Evolutionary conservation across 64 coral and sea anemone genomes (phyloP).

Genomic region (Trachythela sp.): DNA sequence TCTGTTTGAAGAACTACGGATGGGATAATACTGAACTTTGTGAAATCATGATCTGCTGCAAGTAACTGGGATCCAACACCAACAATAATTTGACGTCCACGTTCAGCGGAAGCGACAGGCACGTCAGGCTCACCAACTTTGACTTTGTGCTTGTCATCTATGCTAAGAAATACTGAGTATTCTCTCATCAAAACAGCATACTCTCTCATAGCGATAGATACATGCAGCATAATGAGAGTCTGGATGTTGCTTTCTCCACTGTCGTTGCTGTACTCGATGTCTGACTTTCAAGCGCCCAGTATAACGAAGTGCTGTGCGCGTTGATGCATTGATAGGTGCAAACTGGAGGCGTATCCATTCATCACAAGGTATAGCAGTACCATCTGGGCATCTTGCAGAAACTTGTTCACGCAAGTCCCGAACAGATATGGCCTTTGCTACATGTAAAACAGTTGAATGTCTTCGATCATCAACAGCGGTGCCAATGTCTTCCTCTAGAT

Average conservation of each 20-base stretch:
- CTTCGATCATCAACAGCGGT: not conserved
- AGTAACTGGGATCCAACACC: not conserved
- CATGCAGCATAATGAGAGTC: conserved; percentile 26
- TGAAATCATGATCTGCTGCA: conserved; percentile 11
- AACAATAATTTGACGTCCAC: conserved; percentile 7
- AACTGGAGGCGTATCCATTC: conserved; percentile 25
- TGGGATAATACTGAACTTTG: conserved; percentile 4
- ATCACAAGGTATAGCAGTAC: conserved; percentile 2
- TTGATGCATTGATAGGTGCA: not conserved
- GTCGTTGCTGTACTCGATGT: not conserved
- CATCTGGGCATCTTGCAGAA: conserved; percentile 14
- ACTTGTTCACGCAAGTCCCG: conserved; percentile 8
- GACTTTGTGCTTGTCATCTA: conserved; percentile 3
- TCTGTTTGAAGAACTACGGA: conserved; percentile 13
- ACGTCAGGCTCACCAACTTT: conserved; percentile 13
- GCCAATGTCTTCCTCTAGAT: not conserved
- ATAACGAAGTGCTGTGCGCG: not conserved
- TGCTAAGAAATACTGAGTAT: not conserved
- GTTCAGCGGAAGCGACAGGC: not conserved
- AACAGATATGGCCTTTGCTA: conserved; percentile 19
- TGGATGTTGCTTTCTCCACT: not conserved
- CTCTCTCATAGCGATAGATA: conserved; percentile 19
- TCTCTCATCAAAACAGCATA: not conserved
- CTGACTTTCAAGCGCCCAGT: conserved; percentile 23
- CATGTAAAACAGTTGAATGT: conserved; percentile 16